These are phyloP conservation scores for Cerastis leucographa DNA, from an alignment of 2,888 invertebrate species.

Conservation along the genomic window DNA sequence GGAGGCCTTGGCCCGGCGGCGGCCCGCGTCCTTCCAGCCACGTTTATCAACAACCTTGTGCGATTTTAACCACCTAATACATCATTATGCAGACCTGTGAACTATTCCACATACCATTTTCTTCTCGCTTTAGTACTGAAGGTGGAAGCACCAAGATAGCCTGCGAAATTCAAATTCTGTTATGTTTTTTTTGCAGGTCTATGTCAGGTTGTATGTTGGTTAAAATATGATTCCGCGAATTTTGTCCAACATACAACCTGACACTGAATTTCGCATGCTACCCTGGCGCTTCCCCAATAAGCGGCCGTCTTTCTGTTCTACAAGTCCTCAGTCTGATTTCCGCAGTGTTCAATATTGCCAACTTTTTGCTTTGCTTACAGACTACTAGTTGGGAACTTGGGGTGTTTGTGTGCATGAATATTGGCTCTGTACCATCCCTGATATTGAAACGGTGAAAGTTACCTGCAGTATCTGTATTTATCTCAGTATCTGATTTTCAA, in stretches of 20 bases:
- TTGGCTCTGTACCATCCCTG: not conserved
- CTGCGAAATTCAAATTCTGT: too few species aligned
- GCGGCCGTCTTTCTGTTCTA: slow-evolving; percentile 1
- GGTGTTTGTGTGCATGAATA: slow-evolving; percentile 7
- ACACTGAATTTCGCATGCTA: too few species aligned
- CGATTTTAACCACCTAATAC: slow-evolving; percentile 69
- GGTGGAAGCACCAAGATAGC: too few species aligned
- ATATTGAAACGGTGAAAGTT: not conserved
- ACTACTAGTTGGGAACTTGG: not conserved
- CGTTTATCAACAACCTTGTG: slow-evolving; percentile 83
- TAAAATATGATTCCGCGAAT: too few species aligned
- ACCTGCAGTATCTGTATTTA: not conserved
- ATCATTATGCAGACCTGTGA: slow-evolving; percentile 49
- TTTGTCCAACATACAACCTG: too few species aligned
- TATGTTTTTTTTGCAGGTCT: too few species aligned
- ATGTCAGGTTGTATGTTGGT: too few species aligned
- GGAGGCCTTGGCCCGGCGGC: slow-evolving; percentile 82
- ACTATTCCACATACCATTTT: slow-evolving; percentile 30
- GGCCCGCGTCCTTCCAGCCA: slow-evolving; percentile 82
- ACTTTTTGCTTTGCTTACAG: not conserved
- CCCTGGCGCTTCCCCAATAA: too few species aligned
- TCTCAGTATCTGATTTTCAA: not conserved
- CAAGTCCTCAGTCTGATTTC: not conserved
- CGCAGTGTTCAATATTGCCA: not conserved
- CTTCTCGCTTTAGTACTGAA: not conserved